Evolutionary conservation across 2,797 vertebrate genomes (phyloP), one percentile per base, ranked within the genome.

Genomic region (Catharus ustulatus): DNA sequence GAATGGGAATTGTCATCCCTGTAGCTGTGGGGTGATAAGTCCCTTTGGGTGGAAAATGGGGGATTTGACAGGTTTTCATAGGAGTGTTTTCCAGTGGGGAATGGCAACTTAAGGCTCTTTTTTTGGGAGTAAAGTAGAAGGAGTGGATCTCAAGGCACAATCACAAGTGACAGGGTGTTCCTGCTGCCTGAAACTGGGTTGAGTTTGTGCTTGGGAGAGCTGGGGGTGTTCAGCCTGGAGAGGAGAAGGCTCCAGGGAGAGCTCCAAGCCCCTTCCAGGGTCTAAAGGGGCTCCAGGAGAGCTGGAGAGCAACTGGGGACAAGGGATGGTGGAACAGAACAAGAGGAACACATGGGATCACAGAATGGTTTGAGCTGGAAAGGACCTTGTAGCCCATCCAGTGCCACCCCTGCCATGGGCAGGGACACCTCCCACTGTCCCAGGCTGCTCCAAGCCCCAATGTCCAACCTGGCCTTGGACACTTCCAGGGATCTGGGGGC

Each of bases 1-100:
- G 95, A 96, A 71, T 93, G 90, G 89, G 84, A 89, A 77, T 76
- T 84, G 96, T 4, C 29, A 19, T 55, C 49, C 63, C 49, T 13
- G n/a, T 89, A 90, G 95, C 96, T 94, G 95, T 19, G 55, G 9
- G 75, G 74, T 29, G 7, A 23, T 32, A 46, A 52, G 22, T 58
- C 81, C 19, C 42, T 69, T 67, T 15, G 24, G 16, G 4, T 61
- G 68, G 67, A 73, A 90, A 84, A 8, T 3, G 6, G 26, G 58
- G 43, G 29, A 3, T 24, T 74, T 11, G 8, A 15, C 6, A 13
- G 15, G 24, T 77, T 87, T 81, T 46, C 62, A 74, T 1, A 1
- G 75, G 79, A 13, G 15, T 1, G 0, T 63, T 76, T 45, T 19
- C 49, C 58, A 45, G 21, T 4, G 1, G 1, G 1, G 24, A 40